Conservation (phyloP, 2,113 vertebrate species). For the Brachirus orientalis region DNA sequence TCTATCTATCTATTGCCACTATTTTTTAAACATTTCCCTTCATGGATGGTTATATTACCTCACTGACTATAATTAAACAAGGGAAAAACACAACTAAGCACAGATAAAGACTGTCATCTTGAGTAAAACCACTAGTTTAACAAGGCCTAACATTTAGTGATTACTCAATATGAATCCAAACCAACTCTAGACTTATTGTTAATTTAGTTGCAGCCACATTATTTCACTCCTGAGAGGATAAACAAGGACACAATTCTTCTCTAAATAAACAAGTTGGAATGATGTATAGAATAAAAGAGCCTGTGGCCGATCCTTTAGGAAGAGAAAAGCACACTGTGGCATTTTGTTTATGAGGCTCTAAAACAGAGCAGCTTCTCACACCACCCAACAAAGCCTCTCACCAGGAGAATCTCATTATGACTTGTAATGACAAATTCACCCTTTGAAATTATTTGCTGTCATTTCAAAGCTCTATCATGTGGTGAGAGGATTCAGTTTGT, state of each 20-base stretch:
- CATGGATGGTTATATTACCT: conserved; percentile 3
- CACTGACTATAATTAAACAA: background rate
- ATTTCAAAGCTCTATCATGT: conserved; percentile 71
- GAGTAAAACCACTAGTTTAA: conserved; percentile 35
- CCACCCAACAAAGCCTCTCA: conserved; percentile 68
- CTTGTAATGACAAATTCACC: conserved; percentile 78
- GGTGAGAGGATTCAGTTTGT: conserved; percentile 60
- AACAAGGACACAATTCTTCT: conserved; percentile 65
- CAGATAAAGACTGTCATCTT: conserved; percentile 18
- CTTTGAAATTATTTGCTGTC: conserved; percentile 79
- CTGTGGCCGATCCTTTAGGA: conserved; percentile 53
- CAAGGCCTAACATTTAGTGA: conserved; percentile 32
- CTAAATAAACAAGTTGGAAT: conserved; percentile 62
- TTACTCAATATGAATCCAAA: conserved; percentile 36
- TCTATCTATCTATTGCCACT: conserved; percentile 15
- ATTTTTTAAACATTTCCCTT: background rate
- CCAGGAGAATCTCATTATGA: conserved; percentile 79
- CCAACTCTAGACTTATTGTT: conserved; percentile 40
- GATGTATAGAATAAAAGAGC: conserved; percentile 68
- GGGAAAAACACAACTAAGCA: conserved; percentile 15
- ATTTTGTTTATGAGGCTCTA: conserved; percentile 78
- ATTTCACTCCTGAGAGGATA: conserved; percentile 56
- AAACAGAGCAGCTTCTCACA: conserved; percentile 65
- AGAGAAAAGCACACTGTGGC: conserved; percentile 56
- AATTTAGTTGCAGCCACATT: conserved; percentile 54